Evolutionary conservation across 2,888 invertebrate genomes (phyloP), one percentile per base, ranked within the genome.

Genomic region (Hypsopygia costalis): DNA sequence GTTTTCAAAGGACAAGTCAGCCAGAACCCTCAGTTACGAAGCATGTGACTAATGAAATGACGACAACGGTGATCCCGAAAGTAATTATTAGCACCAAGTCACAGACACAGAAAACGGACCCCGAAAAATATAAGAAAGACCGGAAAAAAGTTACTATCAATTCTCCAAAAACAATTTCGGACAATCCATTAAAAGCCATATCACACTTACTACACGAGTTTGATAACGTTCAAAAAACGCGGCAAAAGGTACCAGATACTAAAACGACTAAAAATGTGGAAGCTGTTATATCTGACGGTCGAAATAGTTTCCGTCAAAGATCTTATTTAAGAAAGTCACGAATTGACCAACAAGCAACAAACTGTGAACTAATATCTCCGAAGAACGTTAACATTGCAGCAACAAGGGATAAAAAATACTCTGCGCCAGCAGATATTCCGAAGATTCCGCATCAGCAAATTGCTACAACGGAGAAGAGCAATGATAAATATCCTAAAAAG

Each of bases 121-220:
- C 27, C 2, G 68, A 74, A 12, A 71, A 58, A 55, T 41, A 25
- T 11, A 75, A 62, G 43, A 71, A 58, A 49, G 62, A 68, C 11
- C 50, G 58, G 1, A 73, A 60, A 40, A 69, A 46, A 46, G 11
- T 51, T n/a, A 32, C 35, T 3, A 39, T 43, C 1, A 64, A 53
- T 43, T 47, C 58, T 36, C 40, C 46, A 3, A 20, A 16, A 6
- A 77, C 67, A 54, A 41, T 52, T 7, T 37, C 57, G 16, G 74
- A 80, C 7, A 81, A 81, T 52, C 81, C 87, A 11, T 59, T 86
- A 21, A 79, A 75, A 64, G 80, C 83, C 11, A 83, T 87, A 53
- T 81, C 86, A 20, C 79, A 83, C 55, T 49, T 87, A 31, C 59
- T 86, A 22, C 78, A 78, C 34, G 77, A 82, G 52, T 71, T 86